Evolutionary conservation across 1,140 invertebrate genomes (phyloP).

Genomic region (Drosophila guanche): DNA sequence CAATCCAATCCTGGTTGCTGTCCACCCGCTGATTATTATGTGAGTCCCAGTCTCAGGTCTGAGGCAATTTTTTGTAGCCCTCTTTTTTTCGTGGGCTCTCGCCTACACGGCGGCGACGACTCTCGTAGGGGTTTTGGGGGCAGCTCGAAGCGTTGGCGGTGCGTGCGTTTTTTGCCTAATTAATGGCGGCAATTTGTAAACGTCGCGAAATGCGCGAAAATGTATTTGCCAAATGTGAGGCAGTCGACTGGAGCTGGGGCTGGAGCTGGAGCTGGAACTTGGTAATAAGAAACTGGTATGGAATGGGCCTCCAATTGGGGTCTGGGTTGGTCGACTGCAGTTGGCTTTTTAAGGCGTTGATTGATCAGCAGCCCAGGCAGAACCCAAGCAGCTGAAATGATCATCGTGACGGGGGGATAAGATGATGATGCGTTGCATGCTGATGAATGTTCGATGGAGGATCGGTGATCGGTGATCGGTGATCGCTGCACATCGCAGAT

Average conservation of each 20-base stretch:
- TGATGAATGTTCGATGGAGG: slow-evolving; percentile 60
- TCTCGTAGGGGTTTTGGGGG: slow-evolving; percentile 27
- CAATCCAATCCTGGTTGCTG: slow-evolving; percentile 71
- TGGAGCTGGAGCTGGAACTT: slow-evolving; percentile 22
- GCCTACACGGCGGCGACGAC: slow-evolving; percentile 44
- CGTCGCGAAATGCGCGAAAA: slow-evolving; percentile 80
- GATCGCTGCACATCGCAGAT: slow-evolving; percentile 14
- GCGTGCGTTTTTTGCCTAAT: slow-evolving; percentile 80
- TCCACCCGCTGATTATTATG: slow-evolving; percentile 82
- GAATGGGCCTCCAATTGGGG: not conserved
- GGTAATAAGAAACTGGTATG: slow-evolving; percentile 72
- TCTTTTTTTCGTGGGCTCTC: slow-evolving; percentile 48
- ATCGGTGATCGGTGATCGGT: slow-evolving; percentile 6
- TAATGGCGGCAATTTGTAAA: slow-evolving; percentile 82
- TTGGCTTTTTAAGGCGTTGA: slow-evolving; percentile 78
- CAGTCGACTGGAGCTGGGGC: slow-evolving; percentile 1
- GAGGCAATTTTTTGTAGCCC: not conserved
- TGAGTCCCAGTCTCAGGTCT: slow-evolving; percentile 39
- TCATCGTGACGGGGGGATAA: slow-evolving; percentile 12
- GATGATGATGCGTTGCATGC: slow-evolving; percentile 66
- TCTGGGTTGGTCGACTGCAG: slow-evolving; percentile 37
- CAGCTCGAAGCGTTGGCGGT: slow-evolving; percentile 51
- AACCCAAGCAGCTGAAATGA: not conserved
- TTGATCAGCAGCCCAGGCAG: slow-evolving; percentile 65
- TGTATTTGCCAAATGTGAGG: slow-evolving; percentile 75